phyloP scores from a whole-genome alignment of 2,888 invertebrate genomes.

The Platycnemis pennipes region DNA sequence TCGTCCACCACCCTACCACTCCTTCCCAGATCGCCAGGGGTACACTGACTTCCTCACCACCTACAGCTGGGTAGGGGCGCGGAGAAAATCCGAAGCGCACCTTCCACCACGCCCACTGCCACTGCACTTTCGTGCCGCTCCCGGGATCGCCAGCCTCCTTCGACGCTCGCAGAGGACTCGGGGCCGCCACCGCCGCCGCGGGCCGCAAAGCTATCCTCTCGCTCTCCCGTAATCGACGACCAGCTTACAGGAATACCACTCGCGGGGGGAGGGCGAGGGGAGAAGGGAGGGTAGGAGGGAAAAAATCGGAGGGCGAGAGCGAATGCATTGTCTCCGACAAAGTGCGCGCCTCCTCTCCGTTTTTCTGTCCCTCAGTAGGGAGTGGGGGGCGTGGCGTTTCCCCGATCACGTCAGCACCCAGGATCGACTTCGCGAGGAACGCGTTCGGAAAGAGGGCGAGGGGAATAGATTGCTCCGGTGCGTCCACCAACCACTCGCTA shows the following conservation, averaged over 20 bases:
- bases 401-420: too few species aligned
- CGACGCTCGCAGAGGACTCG: neutral
- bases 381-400: too few species aligned
- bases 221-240: neutral
- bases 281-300: neutral
- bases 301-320: neutral
- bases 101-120: neutral
- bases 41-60: neutral
- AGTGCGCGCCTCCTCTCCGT: neutral
- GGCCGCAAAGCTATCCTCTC: neutral
- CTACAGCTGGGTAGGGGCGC: neutral
- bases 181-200: neutral
- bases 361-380: neutral
- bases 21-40: neutral
- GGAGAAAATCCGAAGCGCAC: neutral
- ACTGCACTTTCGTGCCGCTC: slow-evolving; percentile 6
- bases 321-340: neutral
- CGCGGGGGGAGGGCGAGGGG: neutral
- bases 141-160: neutral
- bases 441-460: too few species aligned
- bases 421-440: too few species aligned
- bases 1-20: neutral
- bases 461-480: too few species aligned
- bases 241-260: neutral
- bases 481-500: too few species aligned